Conservation (phyloP, 1,140 invertebrate genomes). For the Teleogryllus occipitalis region DNA sequence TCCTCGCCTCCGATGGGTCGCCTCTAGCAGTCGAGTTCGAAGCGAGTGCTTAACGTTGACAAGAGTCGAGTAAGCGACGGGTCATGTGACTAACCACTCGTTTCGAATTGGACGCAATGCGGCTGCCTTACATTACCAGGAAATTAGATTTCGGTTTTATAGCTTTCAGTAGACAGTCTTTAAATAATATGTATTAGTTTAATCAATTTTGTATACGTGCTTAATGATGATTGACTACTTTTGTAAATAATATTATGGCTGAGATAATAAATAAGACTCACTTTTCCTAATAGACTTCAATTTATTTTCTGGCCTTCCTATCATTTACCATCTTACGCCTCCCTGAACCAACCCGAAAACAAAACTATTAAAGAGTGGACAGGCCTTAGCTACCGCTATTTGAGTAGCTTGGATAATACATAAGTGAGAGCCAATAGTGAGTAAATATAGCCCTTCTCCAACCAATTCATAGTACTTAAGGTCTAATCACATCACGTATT, state of each 20-base stretch:
- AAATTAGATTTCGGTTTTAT: background rate
- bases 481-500: too few species aligned
- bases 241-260: background rate
- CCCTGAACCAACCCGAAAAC: too few species aligned
- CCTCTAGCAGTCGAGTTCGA: background rate
- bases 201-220: conserved; percentile 5
- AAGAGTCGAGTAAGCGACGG: too few species aligned
- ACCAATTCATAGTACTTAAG: too few species aligned
- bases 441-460: too few species aligned
- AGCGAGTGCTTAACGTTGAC: background rate
- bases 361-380: too few species aligned
- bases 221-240: background rate
- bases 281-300: background rate
- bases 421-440: too few species aligned
- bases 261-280: conserved; percentile 5
- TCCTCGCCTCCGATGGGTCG: conserved; percentile 11
- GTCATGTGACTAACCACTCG: background rate
- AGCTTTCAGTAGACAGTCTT: background rate
- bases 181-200: background rate
- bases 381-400: too few species aligned
- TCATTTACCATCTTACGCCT: background rate
- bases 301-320: background rate
- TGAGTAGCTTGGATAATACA: too few species aligned
- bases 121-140: background rate
- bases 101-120: background rate